These are phyloP conservation scores for Prinia subflava DNA, from an alignment of 2,113 vertebrate species.

Conservation along the genomic window DNA sequence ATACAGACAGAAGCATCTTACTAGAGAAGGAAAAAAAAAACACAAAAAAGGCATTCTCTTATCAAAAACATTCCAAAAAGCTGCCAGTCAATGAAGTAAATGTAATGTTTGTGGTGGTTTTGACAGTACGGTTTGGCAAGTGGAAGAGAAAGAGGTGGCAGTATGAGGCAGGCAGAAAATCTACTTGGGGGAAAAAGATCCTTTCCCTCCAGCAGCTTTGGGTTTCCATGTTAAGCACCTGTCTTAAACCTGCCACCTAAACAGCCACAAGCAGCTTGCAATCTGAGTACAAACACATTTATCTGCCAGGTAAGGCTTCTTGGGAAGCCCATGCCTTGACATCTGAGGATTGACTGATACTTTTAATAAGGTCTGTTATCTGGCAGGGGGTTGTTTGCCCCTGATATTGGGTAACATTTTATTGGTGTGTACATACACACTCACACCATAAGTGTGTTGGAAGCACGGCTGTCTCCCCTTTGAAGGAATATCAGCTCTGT, in stretches of 20 bases:
- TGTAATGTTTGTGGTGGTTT: neutral
- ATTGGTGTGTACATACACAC: fast-evolving
- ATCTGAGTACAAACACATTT: neutral
- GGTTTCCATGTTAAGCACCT: neutral
- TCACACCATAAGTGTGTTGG: fast-evolving
- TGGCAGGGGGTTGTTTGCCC: neutral
- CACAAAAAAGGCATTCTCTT: neutral
- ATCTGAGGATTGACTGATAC: neutral
- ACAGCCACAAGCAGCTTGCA: neutral
- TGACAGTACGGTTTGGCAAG: neutral
- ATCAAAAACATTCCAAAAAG: neutral
- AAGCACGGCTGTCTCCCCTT: fast-evolving
- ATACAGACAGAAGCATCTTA: neutral
- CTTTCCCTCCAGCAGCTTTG: neutral
- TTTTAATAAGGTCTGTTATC: neutral
- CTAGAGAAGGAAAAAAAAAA: no score
- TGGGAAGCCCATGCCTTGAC: neutral
- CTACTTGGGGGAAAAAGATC: neutral
- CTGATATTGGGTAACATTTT: neutral
- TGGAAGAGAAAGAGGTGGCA: neutral
- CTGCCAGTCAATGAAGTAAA: neutral
- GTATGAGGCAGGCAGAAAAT: neutral
- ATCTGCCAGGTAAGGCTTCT: neutral
- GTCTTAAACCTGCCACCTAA: neutral
- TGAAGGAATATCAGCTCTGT: neutral